Base-by-base conservation (phyloP, 1,140 invertebrate genomes). In the Dufourea novaeangliae region DNA sequence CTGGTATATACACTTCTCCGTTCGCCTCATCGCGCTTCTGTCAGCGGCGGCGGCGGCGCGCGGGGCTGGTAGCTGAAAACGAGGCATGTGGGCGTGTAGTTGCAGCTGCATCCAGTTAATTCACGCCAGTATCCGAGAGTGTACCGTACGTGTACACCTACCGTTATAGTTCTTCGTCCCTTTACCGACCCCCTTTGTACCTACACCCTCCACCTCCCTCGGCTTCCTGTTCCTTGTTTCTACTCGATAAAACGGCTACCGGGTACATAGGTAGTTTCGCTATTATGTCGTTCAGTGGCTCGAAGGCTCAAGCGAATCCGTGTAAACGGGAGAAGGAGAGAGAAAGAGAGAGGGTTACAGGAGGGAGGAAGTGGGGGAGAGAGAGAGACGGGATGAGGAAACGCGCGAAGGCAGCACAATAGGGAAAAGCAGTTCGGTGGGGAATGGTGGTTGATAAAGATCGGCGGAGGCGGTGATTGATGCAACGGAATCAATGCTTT, bases 21-120 rank as follows among this genome's bases (percentile, higher is more conserved):
- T 7, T 22, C 17, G n/a, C 4, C 4, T 4, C 12, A 22, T 37
- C 25, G 25, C 8, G 34, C 27, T 46, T 34, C n/a, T 6, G 57
- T 56, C 52, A 59, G 61, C 70, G 39, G 25, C 41, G 61, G 22
- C n/a, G n/a, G n/a, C n/a, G n/a, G n/a, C n/a, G n/a, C n/a, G n/a
- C n/a, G n/a, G n/a, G n/a, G n/a, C 27, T 32, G 29, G 29, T 34
- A 80, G 64, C 78, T 70, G n/a, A 32, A 80, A 80, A 66, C 66
- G 50, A 41, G 59, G 56, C 29, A 27, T 17, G 64, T 54, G 68
- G 74, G 68, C 57, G 57, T 56, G 34, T 57, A 74, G 64, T 41
- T 79, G 73, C 74, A 82, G 81, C 74, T 82, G 79, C 81, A 78
- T 37, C 68, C 79, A 68, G 74, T 81, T 81, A 82, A 83, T 83